Percentiles rank a stretch among this genome's conserved stretches.
These are phyloP conservation scores for Dendronephthya gigantea DNA, from an alignment of 64 coral and sea anemone species.

Conservation along the genomic window DNA sequence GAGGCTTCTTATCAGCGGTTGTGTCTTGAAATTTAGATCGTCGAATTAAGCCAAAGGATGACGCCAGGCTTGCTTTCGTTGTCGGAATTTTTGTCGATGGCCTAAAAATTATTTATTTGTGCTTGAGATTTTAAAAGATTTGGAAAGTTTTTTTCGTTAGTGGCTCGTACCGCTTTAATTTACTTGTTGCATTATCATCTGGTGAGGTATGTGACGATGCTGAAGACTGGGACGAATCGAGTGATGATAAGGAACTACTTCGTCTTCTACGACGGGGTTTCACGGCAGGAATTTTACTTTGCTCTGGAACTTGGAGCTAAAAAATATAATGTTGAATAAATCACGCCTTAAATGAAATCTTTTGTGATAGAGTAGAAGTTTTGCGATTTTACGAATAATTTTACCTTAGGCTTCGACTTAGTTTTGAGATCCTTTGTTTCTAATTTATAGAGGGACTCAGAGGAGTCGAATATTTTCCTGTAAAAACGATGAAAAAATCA, in stretches of 20 bases:
- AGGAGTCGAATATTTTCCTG: background rate
- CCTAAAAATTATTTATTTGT: too few relatives aligned
- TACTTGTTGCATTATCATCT: background rate
- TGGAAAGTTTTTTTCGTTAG: background rate
- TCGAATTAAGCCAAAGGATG: background rate
- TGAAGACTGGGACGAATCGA: background rate
- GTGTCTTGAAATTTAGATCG: background rate
- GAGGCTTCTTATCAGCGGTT: background rate
- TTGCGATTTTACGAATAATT: background rate
- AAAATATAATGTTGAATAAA: background rate
- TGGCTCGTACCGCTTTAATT: background rate
- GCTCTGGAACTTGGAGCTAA: background rate
- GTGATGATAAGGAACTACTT: background rate
- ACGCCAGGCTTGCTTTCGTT: background rate
- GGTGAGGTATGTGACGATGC: background rate
- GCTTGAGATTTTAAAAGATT: too few relatives aligned
- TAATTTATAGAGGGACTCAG: background rate
- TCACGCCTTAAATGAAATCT: background rate
- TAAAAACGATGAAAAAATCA: background rate
- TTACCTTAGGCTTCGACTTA: background rate
- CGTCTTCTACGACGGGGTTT: background rate
- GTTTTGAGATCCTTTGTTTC: background rate
- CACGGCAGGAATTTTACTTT: background rate
- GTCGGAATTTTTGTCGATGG: background rate
- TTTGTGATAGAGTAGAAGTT: too few relatives aligned